Evolutionary conservation across 2,113 vertebrate genomes (phyloP).

Genomic region (Morone saxatilis): DNA sequence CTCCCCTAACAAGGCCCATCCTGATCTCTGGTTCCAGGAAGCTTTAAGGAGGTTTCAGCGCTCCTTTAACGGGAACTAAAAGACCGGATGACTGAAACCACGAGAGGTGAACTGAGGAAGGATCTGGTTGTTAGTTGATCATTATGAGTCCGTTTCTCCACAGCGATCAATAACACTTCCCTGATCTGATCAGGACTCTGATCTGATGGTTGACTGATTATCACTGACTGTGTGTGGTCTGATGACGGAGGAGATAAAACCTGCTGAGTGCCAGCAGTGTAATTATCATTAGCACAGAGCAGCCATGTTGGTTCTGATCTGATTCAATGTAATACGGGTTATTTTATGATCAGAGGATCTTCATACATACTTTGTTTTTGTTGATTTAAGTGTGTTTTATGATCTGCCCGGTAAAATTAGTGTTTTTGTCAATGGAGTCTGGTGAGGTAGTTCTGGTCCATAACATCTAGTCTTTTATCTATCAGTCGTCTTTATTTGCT

Average conservation of each 20-base stretch:
- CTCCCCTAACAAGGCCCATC: no score
- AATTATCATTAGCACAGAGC: constrained; percentile 25
- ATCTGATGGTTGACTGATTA: background rate
- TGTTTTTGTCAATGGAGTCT: no score
- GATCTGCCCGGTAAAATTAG: no score
- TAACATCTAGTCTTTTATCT: no score
- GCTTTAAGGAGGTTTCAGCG: background rate
- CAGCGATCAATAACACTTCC: constrained; percentile 4
- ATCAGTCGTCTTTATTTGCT: no score
- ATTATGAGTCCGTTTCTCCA: background rate
- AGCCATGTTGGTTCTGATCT: constrained; percentile 23
- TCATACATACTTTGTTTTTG: no score
- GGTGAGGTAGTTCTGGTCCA: no score
- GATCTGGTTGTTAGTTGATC: background rate
- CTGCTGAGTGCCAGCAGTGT: background rate
- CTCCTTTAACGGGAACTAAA: background rate
- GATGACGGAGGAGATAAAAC: constrained; percentile 8
- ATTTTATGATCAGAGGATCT: constrained; percentile 7
- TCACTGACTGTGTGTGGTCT: background rate
- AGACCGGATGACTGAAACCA: no score
- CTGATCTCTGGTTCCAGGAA: no score
- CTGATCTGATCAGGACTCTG: background rate
- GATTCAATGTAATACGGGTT: constrained; percentile 9
- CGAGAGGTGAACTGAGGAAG: background rate
- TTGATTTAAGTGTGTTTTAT: no score